A percentile compares a stretch with the other conserved stretches of the same genome.
Evolutionary conservation across 2,113 vertebrate species (phyloP).

Genomic region (Grallaria varia): DNA sequence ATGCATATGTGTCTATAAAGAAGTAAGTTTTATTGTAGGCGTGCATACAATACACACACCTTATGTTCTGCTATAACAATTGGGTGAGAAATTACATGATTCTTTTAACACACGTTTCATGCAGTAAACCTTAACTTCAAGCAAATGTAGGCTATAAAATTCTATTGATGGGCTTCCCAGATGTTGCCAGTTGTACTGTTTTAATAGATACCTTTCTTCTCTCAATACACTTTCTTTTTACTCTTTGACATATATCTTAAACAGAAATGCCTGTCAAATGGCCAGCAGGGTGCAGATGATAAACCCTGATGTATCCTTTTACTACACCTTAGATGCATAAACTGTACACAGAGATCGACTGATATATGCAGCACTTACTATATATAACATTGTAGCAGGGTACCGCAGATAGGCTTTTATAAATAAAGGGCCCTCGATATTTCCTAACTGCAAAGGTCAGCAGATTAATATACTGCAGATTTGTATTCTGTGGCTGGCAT

Average conservation of each 20-base stretch:
- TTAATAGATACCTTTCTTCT: conserved; percentile 46
- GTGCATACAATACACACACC: background rate
- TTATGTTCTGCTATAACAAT: background rate
- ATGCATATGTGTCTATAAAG: background rate
- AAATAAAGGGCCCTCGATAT: conserved; percentile 7
- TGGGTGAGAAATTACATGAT: conserved; percentile 51
- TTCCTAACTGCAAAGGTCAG: background rate
- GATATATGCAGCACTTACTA: background rate
- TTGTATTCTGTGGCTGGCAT: background rate
- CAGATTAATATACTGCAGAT: background rate
- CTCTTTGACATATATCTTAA: conserved; percentile 20
- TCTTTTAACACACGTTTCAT: conserved; percentile 39
- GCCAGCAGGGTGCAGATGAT: background rate
- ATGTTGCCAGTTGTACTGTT: conserved; percentile 38
- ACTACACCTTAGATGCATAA: conserved; percentile 34
- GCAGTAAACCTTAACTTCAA: conserved; percentile 63
- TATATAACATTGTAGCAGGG: background rate
- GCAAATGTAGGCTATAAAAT: conserved; percentile 55
- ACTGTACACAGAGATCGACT: background rate
- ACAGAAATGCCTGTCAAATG: conserved; percentile 19
- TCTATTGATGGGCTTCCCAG: conserved; percentile 44
- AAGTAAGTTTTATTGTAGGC: background rate
- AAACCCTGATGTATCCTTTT: conserved; percentile 5
- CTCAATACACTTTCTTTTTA: conserved; percentile 14
- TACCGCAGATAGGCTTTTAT: background rate